These are phyloP conservation scores for Laothoe populi DNA, from an alignment of 2,888 invertebrate species.

Conservation along the genomic window DNA sequence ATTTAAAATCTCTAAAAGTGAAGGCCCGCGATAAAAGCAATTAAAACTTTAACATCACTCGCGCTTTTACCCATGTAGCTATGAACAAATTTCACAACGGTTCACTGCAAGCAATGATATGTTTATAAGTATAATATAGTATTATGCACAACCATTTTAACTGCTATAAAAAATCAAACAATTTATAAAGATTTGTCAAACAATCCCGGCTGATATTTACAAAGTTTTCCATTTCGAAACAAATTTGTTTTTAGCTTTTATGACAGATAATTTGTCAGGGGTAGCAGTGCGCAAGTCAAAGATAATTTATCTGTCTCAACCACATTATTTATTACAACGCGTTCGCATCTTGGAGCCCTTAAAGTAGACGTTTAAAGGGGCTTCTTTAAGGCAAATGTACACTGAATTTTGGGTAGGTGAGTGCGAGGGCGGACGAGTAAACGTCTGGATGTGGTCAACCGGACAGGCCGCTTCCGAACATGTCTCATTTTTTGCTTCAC, in stretches of 20 bases:
- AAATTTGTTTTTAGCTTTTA: slow-evolving; percentile 81
- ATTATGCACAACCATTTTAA: slow-evolving; percentile 7
- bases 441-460: slow-evolving; percentile 59
- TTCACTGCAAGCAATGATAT: background rate
- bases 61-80: slow-evolving; percentile 37
- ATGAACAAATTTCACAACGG: slow-evolving; percentile 15
- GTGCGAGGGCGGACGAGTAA: slow-evolving; percentile 33
- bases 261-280: slow-evolving; percentile 82
- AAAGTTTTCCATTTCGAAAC: slow-evolving; percentile 74
- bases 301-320: slow-evolving; percentile 83
- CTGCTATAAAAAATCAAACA: slow-evolving; percentile 19
- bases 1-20: slow-evolving; percentile 70
- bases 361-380: slow-evolving; percentile 80
- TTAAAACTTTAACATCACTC: slow-evolving; percentile 78
- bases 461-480: slow-evolving; percentile 39
- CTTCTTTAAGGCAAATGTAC: slow-evolving; percentile 73
- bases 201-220: slow-evolving; percentile 66
- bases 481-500: slow-evolving; percentile 60
- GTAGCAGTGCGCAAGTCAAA: slow-evolving; percentile 79
- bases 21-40: slow-evolving; percentile 76
- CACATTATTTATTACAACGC: slow-evolving; percentile 81
- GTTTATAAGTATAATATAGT: background rate
- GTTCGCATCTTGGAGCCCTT: slow-evolving; percentile 79
- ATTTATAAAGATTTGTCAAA: slow-evolving; percentile 57
- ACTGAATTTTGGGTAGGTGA: slow-evolving; percentile 57